phyloP scores from a whole-genome alignment of 2,797 vertebrate species.

The Xiphorhynchus erythropygius region DNA sequence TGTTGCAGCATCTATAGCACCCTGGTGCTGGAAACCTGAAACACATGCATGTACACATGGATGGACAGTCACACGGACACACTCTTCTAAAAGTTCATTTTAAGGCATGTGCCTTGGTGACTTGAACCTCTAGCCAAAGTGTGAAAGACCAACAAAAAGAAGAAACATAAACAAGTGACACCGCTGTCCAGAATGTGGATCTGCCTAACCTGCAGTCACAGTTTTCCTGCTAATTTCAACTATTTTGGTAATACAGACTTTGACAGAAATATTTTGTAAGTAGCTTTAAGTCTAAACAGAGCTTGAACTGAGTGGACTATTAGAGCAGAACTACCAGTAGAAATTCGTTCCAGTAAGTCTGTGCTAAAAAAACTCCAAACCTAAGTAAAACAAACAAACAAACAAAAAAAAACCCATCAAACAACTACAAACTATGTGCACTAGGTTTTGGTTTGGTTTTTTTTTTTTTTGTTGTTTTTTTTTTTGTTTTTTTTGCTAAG shows the following conservation, averaged over 20 bases:
- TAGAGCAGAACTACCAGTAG: background rate
- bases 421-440: background rate
- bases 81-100: background rate
- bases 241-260: background rate
- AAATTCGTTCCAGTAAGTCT: background rate
- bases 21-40: background rate
- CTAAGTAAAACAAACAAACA: background rate
- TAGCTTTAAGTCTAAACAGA: background rate
- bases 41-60: accelerated
- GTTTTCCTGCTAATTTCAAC: background rate
- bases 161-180: background rate
- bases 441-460: background rate
- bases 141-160: background rate
- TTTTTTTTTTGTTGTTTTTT: background rate
- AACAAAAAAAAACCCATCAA: background rate
- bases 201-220: background rate
- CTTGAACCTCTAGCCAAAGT: background rate
- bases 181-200: background rate
- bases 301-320: background rate
- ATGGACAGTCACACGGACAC: background rate
- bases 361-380: background rate
- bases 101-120: background rate
- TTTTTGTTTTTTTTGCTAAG: background rate
- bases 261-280: background rate
- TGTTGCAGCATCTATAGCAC: background rate